phyloP scores from a whole-genome alignment of 2,797 vertebrate species.

The Sorex maritimensis region DNA sequence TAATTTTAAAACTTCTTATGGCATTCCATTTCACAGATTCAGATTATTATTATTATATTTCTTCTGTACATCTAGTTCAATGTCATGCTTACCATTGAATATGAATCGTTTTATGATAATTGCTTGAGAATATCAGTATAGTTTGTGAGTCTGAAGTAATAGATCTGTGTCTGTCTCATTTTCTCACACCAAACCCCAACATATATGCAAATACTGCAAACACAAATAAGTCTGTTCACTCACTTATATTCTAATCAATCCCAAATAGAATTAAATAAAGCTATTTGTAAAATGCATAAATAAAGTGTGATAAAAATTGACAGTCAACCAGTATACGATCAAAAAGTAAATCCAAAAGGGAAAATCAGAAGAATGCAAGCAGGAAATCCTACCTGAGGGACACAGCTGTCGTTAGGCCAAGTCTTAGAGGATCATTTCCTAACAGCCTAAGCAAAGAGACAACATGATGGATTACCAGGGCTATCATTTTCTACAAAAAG shows the following conservation, averaged over 20 bases:
- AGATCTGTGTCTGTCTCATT: too few relatives aligned
- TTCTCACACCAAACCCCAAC: background rate
- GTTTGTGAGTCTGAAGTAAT: constrained; percentile 51
- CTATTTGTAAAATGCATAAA: constrained; percentile 19
- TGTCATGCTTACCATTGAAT: constrained; percentile 33
- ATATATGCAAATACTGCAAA: background rate
- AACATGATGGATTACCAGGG: constrained; percentile 68
- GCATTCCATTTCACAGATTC: constrained; percentile 1
- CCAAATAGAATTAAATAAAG: background rate
- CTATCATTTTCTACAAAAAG: constrained; percentile 71
- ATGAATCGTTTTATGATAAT: constrained; percentile 62
- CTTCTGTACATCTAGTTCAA: constrained; percentile 40
- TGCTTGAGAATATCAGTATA: constrained; percentile 26
- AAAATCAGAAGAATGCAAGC: background rate
- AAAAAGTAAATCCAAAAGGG: background rate
- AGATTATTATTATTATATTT: constrained; percentile 34
- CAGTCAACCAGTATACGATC: background rate
- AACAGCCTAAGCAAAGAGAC: constrained; percentile 50
- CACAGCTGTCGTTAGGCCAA: background rate
- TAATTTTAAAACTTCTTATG: constrained; percentile 20
- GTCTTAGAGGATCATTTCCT: constrained; percentile 40
- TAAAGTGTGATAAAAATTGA: background rate
- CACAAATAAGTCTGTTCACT: constrained; percentile 43
- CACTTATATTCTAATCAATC: constrained; percentile 11
- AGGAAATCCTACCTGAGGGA: constrained; percentile 44